Evolutionary conservation across 2,797 vertebrate genomes (phyloP), one percentile per base, ranked within the genome.

Genomic region (Phoxinus dragarum): DNA sequence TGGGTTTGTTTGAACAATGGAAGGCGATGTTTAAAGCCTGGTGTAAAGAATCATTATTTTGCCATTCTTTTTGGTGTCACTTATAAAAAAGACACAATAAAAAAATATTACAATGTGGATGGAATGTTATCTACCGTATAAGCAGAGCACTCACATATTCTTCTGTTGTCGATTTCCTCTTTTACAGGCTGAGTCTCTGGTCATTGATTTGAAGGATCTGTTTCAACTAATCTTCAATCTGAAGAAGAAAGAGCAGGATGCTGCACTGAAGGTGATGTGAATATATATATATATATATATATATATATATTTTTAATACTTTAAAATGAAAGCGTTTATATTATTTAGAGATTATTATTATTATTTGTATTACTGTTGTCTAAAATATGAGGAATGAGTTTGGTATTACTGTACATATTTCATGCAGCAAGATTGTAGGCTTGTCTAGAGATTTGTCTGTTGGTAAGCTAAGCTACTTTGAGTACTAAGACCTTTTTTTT

Each of bases 151-250:
- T 38, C 23, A 8, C 68, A 66, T 61, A 81, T 14, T 56, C 16
- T 36, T 9, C 31, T 61, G 59, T 12, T 59, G n/a, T 61, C 8
- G 8, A 49, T 34, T 3, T 23, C 31, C 34, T 40, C 72, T 11
- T 2, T 7, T 81, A 7, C 88, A 99, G 98, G 98, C 98, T 1
- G 98, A 99, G 86, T 96, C 98, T 1, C 92, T 99, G 85, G 98
- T 99, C 59, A 90, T 97, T 14, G 98, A 99, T 89, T 95, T 99
- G 84, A 99, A 99, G 91, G 98, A 99, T 89, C 97, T 99, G 38
- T 99, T 99, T 90, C 98, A 99, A 89, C 93, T 99, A 89, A 97
- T 99, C 90, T 99, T 98, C 91, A 98, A 99, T 86, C 88, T 95
- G 89, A 98, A 96, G 93, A 97, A 98, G 92, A 98, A 97, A 31